A percentile compares a stretch with the other conserved stretches of the same genome.
Conservation (phyloP, 23 tunicate genomes). For the Phallusia fumigata region DNA sequence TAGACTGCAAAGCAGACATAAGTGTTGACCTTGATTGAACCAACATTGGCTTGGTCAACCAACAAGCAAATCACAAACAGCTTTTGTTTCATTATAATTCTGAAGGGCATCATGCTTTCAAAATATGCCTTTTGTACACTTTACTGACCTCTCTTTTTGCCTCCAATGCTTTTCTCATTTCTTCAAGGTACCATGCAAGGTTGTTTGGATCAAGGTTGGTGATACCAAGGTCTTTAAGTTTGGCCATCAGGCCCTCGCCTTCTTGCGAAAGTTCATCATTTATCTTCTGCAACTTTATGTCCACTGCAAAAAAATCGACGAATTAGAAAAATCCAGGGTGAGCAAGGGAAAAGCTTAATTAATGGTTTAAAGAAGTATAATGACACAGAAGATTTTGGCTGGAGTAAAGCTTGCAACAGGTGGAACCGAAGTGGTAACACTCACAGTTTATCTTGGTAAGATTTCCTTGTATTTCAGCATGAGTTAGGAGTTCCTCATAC, state of each 20-base stretch:
- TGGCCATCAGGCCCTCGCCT: conserved; percentile 50
- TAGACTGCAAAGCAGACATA: too few species aligned
- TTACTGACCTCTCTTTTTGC: conserved; percentile 58
- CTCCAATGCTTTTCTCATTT: conserved; percentile 38
- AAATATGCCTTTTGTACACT: too few species aligned
- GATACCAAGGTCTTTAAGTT: conserved; percentile 62
- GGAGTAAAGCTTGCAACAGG: too few species aligned
- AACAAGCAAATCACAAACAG: too few species aligned
- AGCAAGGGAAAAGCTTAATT: too few species aligned
- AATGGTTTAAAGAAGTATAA: too few species aligned
- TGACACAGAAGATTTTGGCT: too few species aligned
- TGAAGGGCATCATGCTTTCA: too few species aligned
- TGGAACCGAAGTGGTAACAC: background rate
- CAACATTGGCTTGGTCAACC: too few species aligned
- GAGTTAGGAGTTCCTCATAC: conserved; percentile 90
- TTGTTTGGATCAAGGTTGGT: conserved; percentile 57
- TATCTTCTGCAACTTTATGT: conserved; percentile 63
- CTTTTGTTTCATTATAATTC: too few species aligned
- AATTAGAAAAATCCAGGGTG: too few species aligned
- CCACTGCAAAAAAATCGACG: conserved; percentile 53
- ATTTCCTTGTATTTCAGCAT: conserved; percentile 95
- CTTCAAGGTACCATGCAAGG: conserved; percentile 60
- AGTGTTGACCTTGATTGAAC: too few species aligned
- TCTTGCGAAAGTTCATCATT: conserved; percentile 39
- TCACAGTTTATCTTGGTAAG: conserved; percentile 82